These are phyloP conservation scores for Stichodactyla helianthus DNA, from an alignment of 64 coral and sea anemone species.

Conservation along the genomic window DNA sequence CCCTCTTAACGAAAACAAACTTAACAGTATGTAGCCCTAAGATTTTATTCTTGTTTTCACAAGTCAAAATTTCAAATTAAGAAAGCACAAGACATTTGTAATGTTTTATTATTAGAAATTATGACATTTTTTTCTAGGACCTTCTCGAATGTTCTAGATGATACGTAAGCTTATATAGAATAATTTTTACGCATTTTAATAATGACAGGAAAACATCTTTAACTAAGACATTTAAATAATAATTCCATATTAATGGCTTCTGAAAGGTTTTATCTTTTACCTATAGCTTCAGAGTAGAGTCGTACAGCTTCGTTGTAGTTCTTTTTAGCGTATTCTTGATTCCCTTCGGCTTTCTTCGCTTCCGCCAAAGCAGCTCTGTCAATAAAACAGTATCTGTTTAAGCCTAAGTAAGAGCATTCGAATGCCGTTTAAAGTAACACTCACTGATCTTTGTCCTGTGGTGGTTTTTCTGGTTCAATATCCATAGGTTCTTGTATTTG, in stretches of 20 bases:
- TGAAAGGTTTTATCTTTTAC: constrained; percentile 14
- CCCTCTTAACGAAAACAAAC: not conserved
- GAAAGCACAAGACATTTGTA: not conserved
- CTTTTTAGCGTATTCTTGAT: constrained; percentile 56
- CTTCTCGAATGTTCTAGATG: not conserved
- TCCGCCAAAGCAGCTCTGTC: constrained; percentile 58
- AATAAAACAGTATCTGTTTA: constrained; percentile 4
- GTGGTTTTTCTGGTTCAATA: constrained; percentile 31
- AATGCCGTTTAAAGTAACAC: not conserved
- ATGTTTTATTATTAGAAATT: not conserved
- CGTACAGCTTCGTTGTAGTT: constrained; percentile 55
- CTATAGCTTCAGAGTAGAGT: constrained; percentile 94
- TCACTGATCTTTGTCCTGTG: not conserved
- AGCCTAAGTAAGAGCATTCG: not conserved
- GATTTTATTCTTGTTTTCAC: not conserved
- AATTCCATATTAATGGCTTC: not conserved
- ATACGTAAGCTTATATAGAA: not conserved
- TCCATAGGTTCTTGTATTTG: constrained; percentile 48
- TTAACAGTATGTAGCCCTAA: not conserved
- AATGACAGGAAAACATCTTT: not conserved
- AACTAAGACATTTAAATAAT: not conserved
- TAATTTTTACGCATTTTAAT: not conserved
- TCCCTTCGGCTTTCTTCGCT: constrained; percentile 81
- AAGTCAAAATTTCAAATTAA: not conserved
- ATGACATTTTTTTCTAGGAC: not conserved